Percentiles rank a stretch among this genome's conserved stretches.
Evolutionary conservation across 2,888 invertebrate genomes (phyloP).

Genomic region (Prosopocoilus inquinatus): DNA sequence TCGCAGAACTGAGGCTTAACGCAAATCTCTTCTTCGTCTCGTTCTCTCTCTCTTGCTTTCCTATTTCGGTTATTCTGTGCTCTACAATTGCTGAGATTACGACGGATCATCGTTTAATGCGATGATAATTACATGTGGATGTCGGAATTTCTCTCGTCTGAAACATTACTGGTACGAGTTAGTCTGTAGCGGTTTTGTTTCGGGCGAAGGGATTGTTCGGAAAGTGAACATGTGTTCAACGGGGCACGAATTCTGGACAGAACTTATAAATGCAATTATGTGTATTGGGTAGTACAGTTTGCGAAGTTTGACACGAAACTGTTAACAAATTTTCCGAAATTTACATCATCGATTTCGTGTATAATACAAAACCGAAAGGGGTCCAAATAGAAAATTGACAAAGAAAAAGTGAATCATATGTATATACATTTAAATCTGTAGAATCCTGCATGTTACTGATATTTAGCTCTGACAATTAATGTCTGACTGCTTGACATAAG

Average conservation of each 20-base stretch:
- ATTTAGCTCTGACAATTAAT: constrained; percentile 35
- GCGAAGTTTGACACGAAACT: no score
- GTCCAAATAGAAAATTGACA: no score
- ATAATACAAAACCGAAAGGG: no score
- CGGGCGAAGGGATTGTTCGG: background rate
- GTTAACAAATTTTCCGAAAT: no score
- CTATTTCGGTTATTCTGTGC: background rate
- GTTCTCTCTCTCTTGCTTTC: background rate
- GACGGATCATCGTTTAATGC: background rate
- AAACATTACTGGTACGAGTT: background rate
- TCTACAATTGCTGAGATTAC: background rate
- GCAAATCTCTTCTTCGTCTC: constrained; percentile 2
- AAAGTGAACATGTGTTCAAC: background rate
- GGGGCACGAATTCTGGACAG: background rate
- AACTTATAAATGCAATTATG: background rate
- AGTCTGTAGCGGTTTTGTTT: background rate
- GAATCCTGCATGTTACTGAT: background rate
- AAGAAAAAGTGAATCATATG: no score
- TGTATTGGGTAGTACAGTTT: no score
- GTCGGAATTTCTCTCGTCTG: background rate
- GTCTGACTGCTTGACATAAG: constrained; percentile 38
- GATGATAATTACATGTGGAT: no score
- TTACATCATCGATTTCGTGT: no score
- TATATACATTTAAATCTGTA: no score
- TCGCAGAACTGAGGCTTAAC: background rate